These are phyloP conservation scores for Elephas maximus DNA, from an alignment of 2,113 vertebrate genomes.

Conservation along the genomic window DNA sequence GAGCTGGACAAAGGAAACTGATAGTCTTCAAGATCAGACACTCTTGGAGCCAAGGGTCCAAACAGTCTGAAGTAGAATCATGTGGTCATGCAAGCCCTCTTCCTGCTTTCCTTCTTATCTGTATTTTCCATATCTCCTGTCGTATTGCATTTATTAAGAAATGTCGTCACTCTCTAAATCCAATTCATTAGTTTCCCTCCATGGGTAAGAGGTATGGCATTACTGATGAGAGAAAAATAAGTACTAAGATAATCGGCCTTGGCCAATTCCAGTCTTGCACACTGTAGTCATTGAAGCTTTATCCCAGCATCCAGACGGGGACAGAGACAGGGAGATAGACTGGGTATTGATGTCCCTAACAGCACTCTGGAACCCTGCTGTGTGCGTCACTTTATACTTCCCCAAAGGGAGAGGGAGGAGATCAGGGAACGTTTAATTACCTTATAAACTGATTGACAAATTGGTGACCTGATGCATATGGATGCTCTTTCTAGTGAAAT, in stretches of 20 bases:
- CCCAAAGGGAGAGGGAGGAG: constrained; percentile 56
- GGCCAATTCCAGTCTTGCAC: constrained; percentile 75
- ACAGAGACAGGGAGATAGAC: constrained; percentile 40
- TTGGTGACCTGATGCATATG: constrained; percentile 86
- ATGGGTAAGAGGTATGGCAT: constrained; percentile 85
- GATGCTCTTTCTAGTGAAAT: constrained; percentile 86
- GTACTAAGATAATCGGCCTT: constrained; percentile 82
- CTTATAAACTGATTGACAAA: constrained; percentile 83
- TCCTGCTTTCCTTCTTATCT: constrained; percentile 80
- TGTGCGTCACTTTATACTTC: constrained; percentile 38
- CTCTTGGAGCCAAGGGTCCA: neutral
- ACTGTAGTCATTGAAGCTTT: constrained; percentile 66
- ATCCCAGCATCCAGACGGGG: neutral
- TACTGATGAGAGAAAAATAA: constrained; percentile 83
- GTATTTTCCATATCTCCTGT: constrained; percentile 79
- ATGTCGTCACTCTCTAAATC: constrained; percentile 80
- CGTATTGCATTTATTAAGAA: constrained; percentile 83
- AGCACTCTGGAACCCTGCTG: constrained; percentile 31
- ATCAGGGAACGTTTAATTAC: constrained; percentile 83
- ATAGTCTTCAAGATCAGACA: constrained; percentile 66
- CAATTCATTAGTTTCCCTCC: constrained; percentile 86
- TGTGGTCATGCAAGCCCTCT: constrained; percentile 61
- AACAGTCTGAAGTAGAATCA: constrained; percentile 49
- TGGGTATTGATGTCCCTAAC: neutral
- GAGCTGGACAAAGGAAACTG: constrained; percentile 83